Conservation (phyloP, 2,888 invertebrate species). For the Hydrotaea cyrtoneurina region DNA sequence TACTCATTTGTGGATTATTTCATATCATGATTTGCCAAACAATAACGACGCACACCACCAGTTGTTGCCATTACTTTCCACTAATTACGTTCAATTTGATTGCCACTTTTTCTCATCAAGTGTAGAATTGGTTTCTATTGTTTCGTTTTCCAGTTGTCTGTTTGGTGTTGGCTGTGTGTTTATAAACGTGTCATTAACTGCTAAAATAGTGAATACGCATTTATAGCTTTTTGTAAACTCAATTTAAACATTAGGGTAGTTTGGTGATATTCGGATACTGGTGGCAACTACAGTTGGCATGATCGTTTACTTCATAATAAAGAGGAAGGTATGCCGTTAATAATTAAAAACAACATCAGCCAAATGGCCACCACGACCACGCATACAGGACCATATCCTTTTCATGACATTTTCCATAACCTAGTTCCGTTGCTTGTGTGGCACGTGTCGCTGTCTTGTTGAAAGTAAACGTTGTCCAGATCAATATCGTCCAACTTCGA, state of each 20-base stretch:
- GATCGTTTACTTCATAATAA: too few species aligned
- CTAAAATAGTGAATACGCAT: conserved; percentile 57
- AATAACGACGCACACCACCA: background rate
- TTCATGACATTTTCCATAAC: too few species aligned
- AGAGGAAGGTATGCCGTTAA: too few species aligned
- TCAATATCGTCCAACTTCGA: too few species aligned
- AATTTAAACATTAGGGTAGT: background rate
- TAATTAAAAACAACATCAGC: too few species aligned
- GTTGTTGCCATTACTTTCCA: background rate
- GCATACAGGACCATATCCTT: too few species aligned
- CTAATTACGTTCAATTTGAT: background rate
- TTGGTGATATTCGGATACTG: too few species aligned
- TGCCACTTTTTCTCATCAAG: background rate
- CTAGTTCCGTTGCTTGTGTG: too few species aligned
- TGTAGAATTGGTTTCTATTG: background rate
- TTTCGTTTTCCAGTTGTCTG: background rate
- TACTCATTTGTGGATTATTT: conserved; percentile 14
- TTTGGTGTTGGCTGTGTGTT: background rate
- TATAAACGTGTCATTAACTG: conserved; percentile 64
- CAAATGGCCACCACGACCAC: too few species aligned
- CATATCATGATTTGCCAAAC: background rate
- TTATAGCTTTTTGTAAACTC: background rate
- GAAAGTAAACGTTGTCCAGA: too few species aligned
- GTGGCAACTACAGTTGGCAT: background rate
- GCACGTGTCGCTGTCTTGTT: too few species aligned